phyloP scores from a whole-genome alignment of 2,797 vertebrate species.

The Pterois miles region DNA sequence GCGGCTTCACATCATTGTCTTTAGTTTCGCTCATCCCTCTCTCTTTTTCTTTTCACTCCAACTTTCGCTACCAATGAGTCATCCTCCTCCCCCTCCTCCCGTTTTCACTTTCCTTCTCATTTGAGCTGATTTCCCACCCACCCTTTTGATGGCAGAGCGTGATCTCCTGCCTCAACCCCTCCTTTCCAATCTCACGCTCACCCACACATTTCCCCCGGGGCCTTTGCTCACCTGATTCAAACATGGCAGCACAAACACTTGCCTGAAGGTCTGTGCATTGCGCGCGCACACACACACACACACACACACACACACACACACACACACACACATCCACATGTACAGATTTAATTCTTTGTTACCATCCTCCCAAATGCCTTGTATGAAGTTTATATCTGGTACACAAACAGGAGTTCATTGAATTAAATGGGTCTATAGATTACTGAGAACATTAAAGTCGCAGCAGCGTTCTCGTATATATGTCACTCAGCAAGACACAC shows the following conservation, averaged over 20 bases:
- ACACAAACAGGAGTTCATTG: constrained; percentile 19
- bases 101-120: constrained; percentile 43
- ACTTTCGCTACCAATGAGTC: constrained; percentile 62
- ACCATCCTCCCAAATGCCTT: not conserved
- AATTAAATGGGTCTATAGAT: constrained; percentile 40
- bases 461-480: constrained; percentile 1
- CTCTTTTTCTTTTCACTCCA: constrained; percentile 36
- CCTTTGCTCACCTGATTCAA: constrained; percentile 37
- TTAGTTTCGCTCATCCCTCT: constrained; percentile 25
- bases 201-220: constrained; percentile 50
- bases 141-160: constrained; percentile 48
- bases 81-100: constrained; percentile 41
- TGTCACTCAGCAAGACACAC: constrained; percentile 21
- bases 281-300: not conserved
- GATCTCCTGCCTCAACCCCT: constrained; percentile 50
- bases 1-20: constrained; percentile 40
- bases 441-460: not conserved
- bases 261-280: not conserved
- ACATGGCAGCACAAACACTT: not conserved
- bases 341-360: constrained; percentile 1
- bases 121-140: constrained; percentile 69
- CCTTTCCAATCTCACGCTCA: constrained; percentile 54
- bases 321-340: not conserved
- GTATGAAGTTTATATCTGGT: not conserved
- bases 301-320: not conserved